Evolutionary conservation across 2,113 vertebrate genomes (phyloP), one percentile per base, ranked within the genome.

Genomic region (Cyanistes caeruleus): DNA sequence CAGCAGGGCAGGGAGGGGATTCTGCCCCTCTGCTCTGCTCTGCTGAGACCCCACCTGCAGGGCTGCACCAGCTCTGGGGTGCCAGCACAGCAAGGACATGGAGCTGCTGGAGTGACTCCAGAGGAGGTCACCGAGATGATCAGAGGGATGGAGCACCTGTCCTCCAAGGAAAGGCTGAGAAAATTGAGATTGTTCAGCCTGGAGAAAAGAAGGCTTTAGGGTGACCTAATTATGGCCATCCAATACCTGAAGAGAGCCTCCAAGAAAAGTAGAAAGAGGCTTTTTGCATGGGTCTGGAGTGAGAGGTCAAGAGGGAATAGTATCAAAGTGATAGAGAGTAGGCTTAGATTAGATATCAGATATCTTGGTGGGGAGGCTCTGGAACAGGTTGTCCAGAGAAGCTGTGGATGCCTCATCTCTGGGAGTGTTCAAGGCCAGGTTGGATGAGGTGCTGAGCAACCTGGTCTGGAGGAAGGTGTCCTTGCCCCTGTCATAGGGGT

Each of bases 391-490:
- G 17, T 13, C 23, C 35, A 27, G 46, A 27, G 59, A 52, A 64
- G 19, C 0, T 64, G 48, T n/a, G 31, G 20, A 0, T 64, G 48
- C 11, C 18, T 2, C 17, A 78, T 4, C 14, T 5, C 37, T 23
- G 23, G 30, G 23, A 53, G 18, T 53, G 14, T n/a, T 78, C 18
- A 53, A 64, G 37, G 37, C 19, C 60, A 35, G 24, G 24, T 35
- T 52, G 37, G 37, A n/a, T 28, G 24, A 37, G 24, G 18, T 9
- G 5, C 37, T 35, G 59, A 79, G 76, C 31, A 43, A 8, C 11
- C 4, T 23, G 15, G 8, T 53, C 5, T 44, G 27, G 18, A 18
- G 37, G 75, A 28, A 52, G 10, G 8, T 43, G 23, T 43, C 30
- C 37, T 30, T 78, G 48, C 10, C 17, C 15, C 11, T 21, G 14